phyloP scores from a whole-genome alignment of 2,113 vertebrate species.

The Leptobrachium leishanense region DNA sequence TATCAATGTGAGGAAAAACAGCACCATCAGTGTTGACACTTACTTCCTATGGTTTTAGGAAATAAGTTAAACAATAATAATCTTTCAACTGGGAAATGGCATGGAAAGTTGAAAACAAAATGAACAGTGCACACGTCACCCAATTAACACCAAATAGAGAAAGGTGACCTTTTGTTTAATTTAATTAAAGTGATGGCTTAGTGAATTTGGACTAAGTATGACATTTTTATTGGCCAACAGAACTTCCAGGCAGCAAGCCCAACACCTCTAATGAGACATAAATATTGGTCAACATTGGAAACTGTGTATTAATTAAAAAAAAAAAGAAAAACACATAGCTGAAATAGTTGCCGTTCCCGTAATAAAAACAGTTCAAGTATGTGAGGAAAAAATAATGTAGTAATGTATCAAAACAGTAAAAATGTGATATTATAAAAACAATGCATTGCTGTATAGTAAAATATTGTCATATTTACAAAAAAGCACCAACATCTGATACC shows the following conservation, averaged over 20 bases:
- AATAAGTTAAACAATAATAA: no score
- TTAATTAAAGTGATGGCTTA: slow-evolving; percentile 12
- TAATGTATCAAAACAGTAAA: no score
- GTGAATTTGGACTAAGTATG: not conserved
- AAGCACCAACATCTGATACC: no score
- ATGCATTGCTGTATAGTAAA: no score
- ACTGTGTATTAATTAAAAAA: slow-evolving; percentile 1
- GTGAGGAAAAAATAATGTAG: no score
- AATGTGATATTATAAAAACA: no score
- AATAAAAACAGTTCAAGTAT: no score
- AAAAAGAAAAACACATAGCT: not conserved
- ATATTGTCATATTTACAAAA: no score
- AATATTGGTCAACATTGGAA: slow-evolving; percentile 32
- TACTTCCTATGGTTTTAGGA: no score
- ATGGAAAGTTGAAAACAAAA: not conserved
- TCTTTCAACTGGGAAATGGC: no score
- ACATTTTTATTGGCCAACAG: slow-evolving; percentile 14
- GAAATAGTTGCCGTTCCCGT: not conserved
- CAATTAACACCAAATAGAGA: not conserved
- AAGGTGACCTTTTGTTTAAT: slow-evolving; percentile 8
- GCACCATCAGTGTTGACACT: no score
- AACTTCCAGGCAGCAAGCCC: slow-evolving; percentile 29
- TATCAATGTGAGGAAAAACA: no score
- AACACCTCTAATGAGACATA: slow-evolving; percentile 32
- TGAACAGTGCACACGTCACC: not conserved